A percentile compares a stretch with the other conserved stretches of the same genome.
Evolutionary conservation across 2,113 vertebrate species (phyloP).

Genomic region (Melanerpes aurifrons): DNA sequence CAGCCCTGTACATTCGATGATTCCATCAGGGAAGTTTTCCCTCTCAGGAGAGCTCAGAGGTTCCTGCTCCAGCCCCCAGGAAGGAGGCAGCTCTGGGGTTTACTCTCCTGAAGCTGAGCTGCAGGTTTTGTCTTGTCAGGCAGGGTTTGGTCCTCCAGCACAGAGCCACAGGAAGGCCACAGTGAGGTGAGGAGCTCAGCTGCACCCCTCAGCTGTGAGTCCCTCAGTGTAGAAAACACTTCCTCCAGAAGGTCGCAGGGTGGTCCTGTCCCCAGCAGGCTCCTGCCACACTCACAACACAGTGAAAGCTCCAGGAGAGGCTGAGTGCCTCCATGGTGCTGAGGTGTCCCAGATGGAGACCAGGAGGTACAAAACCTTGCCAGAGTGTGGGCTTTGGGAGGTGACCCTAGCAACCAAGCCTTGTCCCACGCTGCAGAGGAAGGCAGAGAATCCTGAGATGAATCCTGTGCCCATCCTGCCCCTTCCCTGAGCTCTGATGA

Average conservation of each 20-base stretch:
- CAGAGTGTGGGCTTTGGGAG: not conserved
- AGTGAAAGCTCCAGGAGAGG: not conserved
- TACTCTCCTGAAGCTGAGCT: not conserved
- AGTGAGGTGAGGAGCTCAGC: not conserved
- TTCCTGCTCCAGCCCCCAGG: not conserved
- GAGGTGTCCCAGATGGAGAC: not conserved
- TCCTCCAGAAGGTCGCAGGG: not conserved
- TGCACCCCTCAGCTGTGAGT: not conserved
- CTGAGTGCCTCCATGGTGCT: rapidly evolving
- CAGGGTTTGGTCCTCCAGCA: not conserved
- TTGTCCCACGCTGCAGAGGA: not conserved
- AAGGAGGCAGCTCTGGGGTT: not conserved
- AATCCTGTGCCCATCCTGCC: not conserved
- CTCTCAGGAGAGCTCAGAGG: not conserved
- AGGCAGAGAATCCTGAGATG: not conserved
- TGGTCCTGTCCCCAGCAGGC: not conserved
- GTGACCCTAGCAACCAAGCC: not conserved
- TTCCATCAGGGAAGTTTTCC: not conserved
- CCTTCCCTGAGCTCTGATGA: not conserved
- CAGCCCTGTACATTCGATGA: too few relatives aligned
- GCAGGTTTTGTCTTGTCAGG: not conserved
- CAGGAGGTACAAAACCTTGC: not conserved
- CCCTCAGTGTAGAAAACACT: not conserved
- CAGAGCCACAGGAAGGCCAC: not conserved
- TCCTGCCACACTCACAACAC: not conserved